These are phyloP conservation scores for Glaucopsyche alexis DNA, from an alignment of 2,888 invertebrate species.

Conservation along the genomic window DNA sequence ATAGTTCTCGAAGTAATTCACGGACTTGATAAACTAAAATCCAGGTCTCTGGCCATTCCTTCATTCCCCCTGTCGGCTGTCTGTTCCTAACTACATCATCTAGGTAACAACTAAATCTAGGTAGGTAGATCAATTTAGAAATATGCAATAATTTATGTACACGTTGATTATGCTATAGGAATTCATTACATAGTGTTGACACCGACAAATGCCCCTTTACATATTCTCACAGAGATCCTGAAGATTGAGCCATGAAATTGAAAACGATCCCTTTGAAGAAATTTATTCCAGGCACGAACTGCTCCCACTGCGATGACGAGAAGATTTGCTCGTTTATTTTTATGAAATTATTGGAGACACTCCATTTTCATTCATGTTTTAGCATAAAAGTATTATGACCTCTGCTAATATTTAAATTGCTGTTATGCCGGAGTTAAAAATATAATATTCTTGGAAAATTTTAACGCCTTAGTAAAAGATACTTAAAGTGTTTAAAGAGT, in stretches of 20 bases:
- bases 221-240: constrained; percentile 76
- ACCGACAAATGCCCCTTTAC: constrained; percentile 79
- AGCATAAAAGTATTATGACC: constrained; percentile 42
- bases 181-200: constrained; percentile 78
- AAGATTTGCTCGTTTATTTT: constrained; percentile 79
- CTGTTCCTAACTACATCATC: too few species aligned
- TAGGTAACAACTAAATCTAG: too few species aligned
- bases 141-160: constrained; percentile 11
- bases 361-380: constrained; percentile 56
- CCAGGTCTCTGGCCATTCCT: too few species aligned
- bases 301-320: constrained; percentile 70
- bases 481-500: not conserved
- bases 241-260: constrained; percentile 80
- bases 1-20: too few species aligned
- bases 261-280: constrained; percentile 79
- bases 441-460: constrained; percentile 5
- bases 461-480: not conserved
- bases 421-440: constrained; percentile 11
- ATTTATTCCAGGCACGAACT: constrained; percentile 79
- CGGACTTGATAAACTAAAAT: too few species aligned
- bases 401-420: constrained; percentile 37
- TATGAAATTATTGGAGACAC: constrained; percentile 77
- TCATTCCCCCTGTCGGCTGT: too few species aligned
- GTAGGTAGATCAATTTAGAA: not conserved
- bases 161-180: constrained; percentile 65